Evolutionary conservation across 2,797 vertebrate species (phyloP), one percentile per base, ranked within the genome.

Genomic region (Acrossocheilus wenchowensis): DNA sequence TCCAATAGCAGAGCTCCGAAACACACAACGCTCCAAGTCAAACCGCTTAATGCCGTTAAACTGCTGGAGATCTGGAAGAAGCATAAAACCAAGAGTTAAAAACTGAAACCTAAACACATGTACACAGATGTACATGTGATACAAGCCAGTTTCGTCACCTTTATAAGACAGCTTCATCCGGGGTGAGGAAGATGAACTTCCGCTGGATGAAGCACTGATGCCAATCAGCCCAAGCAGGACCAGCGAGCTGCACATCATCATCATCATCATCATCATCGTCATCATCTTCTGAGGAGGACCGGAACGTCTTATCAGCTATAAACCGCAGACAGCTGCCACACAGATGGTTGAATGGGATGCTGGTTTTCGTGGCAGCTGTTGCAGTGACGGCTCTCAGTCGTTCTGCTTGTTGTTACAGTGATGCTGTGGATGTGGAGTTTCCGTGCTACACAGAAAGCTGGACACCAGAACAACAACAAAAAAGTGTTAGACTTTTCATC

Each of bases 1-100:
- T 99, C 98, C 93, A 98, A 88, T 87, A 99, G 94, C 92, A 99
- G 93, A 10, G 96, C 93, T 15, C 97, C 96, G 0, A 98, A 99
- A 92, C 97, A 94, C 98, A 99, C 0, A 97, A 1, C 97, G 97
- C 30, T 97, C 96, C 90, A 97, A 90, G 21, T 96, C 93, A 43
- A 96, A 99, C 5, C 95, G 94, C 10, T 93, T 95, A 69, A 99
- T 95, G 0, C 97, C 96, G 0, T 97, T 96, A 83, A 94, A 96
- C 91, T 96, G 94, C 93, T 94, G 96, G 89, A 99, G 92, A 88
- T 99, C 98, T 99, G 93, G 14, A 82, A 69, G 12, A 74, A 14
- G 62, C 34, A 80, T 23, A 71, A 43, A 86, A 36, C 81, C 57
- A 85, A 39, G 21, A 23, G 1, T 14, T 62, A 54, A 43, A 86